A percentile compares a stretch with the other conserved stretches of the same genome.
phyloP scores from a whole-genome alignment of 1,140 invertebrate genomes.

The Diachasma alloeum region DNA sequence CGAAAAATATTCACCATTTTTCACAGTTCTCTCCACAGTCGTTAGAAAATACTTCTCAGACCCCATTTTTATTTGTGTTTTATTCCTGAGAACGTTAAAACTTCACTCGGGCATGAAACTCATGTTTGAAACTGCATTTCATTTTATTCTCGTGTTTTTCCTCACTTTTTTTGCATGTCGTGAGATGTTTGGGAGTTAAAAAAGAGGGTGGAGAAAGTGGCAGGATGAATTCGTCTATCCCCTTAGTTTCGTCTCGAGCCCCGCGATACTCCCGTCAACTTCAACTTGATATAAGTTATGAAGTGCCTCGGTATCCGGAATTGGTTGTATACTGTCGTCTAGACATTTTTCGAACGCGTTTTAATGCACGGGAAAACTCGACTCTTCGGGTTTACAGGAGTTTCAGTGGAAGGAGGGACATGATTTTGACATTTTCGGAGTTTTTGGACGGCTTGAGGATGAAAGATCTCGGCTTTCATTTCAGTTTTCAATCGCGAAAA shows the following conservation, averaged over 20 bases:
- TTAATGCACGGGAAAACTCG: background rate
- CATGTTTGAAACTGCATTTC: background rate
- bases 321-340: background rate
- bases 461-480: too few relatives aligned
- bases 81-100: background rate
- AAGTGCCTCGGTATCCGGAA: background rate
- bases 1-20: too few relatives aligned
- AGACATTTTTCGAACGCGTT: background rate
- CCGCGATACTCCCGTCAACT: background rate
- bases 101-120: background rate
- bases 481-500: too few relatives aligned
- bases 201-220: background rate
- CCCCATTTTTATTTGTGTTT: background rate
- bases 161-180: background rate
- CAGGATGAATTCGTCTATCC: background rate
- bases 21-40: too few relatives aligned
- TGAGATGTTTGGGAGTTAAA: background rate
- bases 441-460: too few relatives aligned
- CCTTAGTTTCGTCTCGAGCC: background rate
- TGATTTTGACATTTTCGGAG: background rate
- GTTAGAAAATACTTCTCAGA: background rate
- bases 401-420: background rate
- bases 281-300: slow-evolving; percentile 1
- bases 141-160: background rate
- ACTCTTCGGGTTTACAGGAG: too few relatives aligned